Evolutionary conservation across 2,888 invertebrate genomes (phyloP).

Genomic region (Tromatobia lineatoria): DNA sequence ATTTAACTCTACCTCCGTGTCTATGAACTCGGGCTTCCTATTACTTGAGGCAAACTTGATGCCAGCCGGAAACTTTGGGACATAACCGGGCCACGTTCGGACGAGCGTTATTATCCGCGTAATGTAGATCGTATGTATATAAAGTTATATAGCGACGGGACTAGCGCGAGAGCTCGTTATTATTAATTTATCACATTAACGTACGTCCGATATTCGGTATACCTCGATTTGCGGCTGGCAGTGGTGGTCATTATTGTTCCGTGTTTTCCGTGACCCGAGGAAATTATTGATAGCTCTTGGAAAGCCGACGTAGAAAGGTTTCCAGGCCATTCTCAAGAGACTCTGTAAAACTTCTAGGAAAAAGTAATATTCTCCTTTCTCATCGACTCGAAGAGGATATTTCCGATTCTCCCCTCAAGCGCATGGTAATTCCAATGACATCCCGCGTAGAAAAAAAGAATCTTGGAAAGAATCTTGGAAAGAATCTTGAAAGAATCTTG

Average conservation of each 20-base stretch:
- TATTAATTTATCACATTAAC: slow-evolving; percentile 52
- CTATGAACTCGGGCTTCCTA: slow-evolving; percentile 30
- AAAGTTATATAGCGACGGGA: background rate
- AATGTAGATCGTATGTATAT: background rate
- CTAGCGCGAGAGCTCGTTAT: slow-evolving; percentile 9
- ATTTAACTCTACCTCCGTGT: slow-evolving; percentile 1
- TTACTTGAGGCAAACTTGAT: slow-evolving; percentile 20
- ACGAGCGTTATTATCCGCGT: slow-evolving; percentile 46
- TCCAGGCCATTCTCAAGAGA: background rate
- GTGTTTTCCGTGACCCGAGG: slow-evolving; percentile 16
- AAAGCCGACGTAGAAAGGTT: background rate
- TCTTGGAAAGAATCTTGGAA: too few relatives aligned
- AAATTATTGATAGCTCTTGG: slow-evolving; percentile 30
- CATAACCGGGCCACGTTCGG: slow-evolving; percentile 43
- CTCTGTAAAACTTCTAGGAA: background rate
- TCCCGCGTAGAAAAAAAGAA: too few relatives aligned
- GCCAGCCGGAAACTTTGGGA: slow-evolving; percentile 44
- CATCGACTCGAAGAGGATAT: slow-evolving; percentile 2
- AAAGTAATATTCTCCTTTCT: slow-evolving; percentile 8
- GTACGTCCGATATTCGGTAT: slow-evolving; percentile 21
- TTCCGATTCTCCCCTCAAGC: background rate
- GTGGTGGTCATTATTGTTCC: background rate
- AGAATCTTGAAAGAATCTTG: too few relatives aligned
- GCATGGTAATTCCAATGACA: background rate
- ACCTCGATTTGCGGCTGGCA: slow-evolving; percentile 21